Base-by-base conservation (phyloP, 2,888 invertebrate genomes). In the Diarsia rubi region DNA sequence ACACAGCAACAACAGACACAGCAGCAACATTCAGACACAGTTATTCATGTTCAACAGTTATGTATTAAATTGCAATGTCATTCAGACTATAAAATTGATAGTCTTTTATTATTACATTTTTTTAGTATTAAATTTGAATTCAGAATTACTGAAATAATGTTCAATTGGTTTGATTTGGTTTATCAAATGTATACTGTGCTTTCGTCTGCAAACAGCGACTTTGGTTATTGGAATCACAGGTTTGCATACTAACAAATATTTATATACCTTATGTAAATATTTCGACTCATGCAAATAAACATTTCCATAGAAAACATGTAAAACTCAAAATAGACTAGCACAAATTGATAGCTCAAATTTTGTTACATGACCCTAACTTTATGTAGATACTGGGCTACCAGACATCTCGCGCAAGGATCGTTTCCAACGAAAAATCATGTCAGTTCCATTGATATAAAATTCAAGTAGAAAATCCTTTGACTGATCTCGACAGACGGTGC, bases 381-480 rank as follows among this genome's bases (percentile, higher is more conserved):
- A 80, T 62, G 19, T 66, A 80, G n/a, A 81, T 81, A 69, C 66
- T n/a, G 49, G 45, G 31, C 45, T 27, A 31, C 31, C 31, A 62
- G 54, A 60, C 64, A n/a, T 62, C 27, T 60, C 21, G 11, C 11
- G n/a, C 59, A 42, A 69, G 54, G 31, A 69, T 69, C 37, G 71
- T 47, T 67, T 27, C 24, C 37, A 72, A 54, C 59, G 54, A 85
- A 82, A 69, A 68, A 49, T 27, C 45, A 62, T 54, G 82, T 85
- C 77, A 85, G 69, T 76, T 60, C 69, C 66, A 82, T 72, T 82
- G 83, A 82, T 75, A 74, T 75, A 74, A 64, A 64, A 73, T 73
- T 75, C 72, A 79, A 74, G 62, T 47, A 73, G 60, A 68, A 78
- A 73, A 64, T 37, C 75, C 70, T 86, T 75, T 79, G 86, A 75